phyloP scores from a whole-genome alignment of 2,888 invertebrate species.

The Nemotelus nigrinus region DNA sequence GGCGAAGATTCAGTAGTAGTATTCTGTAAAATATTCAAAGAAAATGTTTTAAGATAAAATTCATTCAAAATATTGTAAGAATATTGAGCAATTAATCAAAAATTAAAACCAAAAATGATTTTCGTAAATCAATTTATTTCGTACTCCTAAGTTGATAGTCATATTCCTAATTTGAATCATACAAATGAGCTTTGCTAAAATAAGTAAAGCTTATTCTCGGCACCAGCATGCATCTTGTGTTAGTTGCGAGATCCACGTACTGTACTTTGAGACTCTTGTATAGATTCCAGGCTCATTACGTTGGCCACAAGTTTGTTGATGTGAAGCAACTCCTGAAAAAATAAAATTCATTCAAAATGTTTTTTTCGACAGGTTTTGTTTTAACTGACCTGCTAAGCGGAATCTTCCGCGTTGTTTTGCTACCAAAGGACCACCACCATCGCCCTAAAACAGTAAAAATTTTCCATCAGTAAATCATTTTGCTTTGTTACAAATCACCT shows the following conservation, averaged over 20 bases:
- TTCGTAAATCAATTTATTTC: not conserved
- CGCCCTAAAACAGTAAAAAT: constrained; percentile 20
- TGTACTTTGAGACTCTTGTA: constrained; percentile 59
- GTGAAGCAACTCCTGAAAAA: constrained; percentile 58
- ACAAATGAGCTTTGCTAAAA: not conserved
- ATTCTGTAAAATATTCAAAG: not conserved
- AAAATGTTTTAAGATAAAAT: not conserved
- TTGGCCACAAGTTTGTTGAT: constrained; percentile 61
- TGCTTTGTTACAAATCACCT: not conserved
- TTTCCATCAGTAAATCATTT: not conserved
- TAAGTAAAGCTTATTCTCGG: not conserved
- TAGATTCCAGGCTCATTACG: constrained; percentile 61
- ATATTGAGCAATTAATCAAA: not conserved
- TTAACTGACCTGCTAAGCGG: constrained; percentile 28
- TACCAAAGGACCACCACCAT: constrained; percentile 53
- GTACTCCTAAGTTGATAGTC: no score
- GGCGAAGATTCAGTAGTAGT: not conserved
- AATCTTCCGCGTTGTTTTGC: constrained; percentile 54
- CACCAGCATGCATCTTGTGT: constrained; percentile 43
- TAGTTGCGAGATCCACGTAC: constrained; percentile 9
- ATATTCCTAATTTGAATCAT: no score
- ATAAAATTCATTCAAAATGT: not conserved
- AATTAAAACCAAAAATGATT: not conserved
- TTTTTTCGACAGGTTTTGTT: not conserved
- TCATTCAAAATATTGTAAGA: not conserved